Evolutionary conservation across 2,113 vertebrate genomes (phyloP), one percentile per base, ranked within the genome.

Genomic region (Phalacrocorax brasilianus): DNA sequence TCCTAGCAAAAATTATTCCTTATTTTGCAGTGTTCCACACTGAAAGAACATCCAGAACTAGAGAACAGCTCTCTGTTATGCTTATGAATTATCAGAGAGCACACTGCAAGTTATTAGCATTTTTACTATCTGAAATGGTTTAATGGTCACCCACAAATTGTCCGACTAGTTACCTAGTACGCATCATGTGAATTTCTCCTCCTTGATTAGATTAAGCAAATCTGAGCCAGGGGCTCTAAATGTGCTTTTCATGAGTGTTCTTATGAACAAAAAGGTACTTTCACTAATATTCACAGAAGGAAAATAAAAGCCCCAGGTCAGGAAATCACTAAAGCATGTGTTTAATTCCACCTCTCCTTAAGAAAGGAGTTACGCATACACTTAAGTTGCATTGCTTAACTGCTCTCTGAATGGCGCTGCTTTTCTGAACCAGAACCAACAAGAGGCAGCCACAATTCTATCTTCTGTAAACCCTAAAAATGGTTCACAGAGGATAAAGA

Each of bases 291-390:
- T 93, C 95, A 90, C 95, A 94, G 88, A 95, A 97, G 91, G 88
- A 96, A 97, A 97, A 94, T 97, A 97, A 95, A 94, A 97, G 84
- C 91, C 70, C 20, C 76, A 92, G 88, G 92, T 95, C 95, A 94
- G 96, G 96, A 97, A 97, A 96, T 95, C 95, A 93, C 95, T 95
- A 91, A 95, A 96, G 91, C 89, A 85, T 91, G 94, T 95, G 86
- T 88, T 95, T 96, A 97, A 97, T 97, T 95, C 84, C 91, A 89
- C 45, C 53, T 33, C 73, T 95, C 70, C 74, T 91, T 84, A 89
- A 93, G 89, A 89, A 82, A 87, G 71, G 70, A 93, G 61, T 78
- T 91, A 92, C 2, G 22, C 79, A 40, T 30, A 81, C 62, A 78
- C 77, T 97, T 87, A 75, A 81, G 86, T 53, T 84, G 77, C 70